These are phyloP conservation scores for Sphaerodactylus townsendi DNA, from an alignment of 2,113 vertebrate species.

Conservation along the genomic window DNA sequence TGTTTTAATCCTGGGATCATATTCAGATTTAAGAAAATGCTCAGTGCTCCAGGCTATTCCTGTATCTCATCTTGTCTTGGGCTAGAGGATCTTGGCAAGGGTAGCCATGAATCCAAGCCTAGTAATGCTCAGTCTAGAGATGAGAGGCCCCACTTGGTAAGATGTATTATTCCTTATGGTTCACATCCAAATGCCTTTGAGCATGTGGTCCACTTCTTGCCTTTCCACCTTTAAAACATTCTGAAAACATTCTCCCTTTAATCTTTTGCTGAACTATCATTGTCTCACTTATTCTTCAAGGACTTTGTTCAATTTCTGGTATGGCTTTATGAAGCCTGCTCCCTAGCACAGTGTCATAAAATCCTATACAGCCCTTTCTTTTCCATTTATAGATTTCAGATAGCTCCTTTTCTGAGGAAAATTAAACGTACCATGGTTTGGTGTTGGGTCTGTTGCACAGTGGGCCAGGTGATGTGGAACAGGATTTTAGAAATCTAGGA, in stretches of 20 bases:
- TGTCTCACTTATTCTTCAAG: background rate
- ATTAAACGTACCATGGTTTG: too few relatives aligned
- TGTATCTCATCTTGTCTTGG: background rate
- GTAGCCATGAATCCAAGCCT: background rate
- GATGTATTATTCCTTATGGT: too few relatives aligned
- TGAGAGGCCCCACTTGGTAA: background rate
- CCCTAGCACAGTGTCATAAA: background rate
- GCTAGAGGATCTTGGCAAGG: too few relatives aligned
- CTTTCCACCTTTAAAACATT: background rate
- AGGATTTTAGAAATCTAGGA: too few relatives aligned
- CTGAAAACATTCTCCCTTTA: background rate
- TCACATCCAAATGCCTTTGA: background rate
- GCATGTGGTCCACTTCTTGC: background rate
- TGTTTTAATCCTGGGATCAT: background rate
- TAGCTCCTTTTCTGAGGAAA: too few relatives aligned
- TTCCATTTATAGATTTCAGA: too few relatives aligned
- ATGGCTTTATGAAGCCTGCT: background rate
- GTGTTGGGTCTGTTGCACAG: too few relatives aligned
- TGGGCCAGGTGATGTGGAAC: too few relatives aligned
- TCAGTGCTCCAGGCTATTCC: too few relatives aligned
- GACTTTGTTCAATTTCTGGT: background rate
- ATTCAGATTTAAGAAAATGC: background rate
- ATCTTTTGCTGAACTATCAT: background rate
- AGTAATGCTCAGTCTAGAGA: background rate
- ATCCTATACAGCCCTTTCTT: too few relatives aligned